These are phyloP conservation scores for Menidia menidia DNA, from an alignment of 2,797 vertebrate species.

Conservation along the genomic window DNA sequence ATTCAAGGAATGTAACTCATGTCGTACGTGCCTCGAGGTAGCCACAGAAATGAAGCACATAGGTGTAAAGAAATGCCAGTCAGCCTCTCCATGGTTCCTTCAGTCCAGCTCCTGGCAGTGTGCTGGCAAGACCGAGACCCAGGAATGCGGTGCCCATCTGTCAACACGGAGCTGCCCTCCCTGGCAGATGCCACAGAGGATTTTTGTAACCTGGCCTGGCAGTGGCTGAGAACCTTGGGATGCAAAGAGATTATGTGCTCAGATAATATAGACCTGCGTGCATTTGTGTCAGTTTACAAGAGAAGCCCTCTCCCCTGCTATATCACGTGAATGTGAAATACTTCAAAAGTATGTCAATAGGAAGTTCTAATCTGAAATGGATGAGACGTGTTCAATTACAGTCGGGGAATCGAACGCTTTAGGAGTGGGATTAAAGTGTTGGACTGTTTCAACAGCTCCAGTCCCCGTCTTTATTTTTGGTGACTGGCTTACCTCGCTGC, in stretches of 20 bases:
- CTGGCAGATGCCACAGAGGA: constrained; percentile 80
- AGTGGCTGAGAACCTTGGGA: constrained; percentile 44
- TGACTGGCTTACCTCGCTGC: no score
- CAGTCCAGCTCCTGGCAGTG: constrained; percentile 73
- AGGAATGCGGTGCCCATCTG: constrained; percentile 86
- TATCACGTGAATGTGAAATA: constrained; percentile 1
- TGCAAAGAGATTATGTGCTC: constrained; percentile 54
- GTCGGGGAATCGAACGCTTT: background rate
- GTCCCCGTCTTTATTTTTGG: background rate
- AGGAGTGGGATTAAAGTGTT: background rate
- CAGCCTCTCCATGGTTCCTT: constrained; percentile 68
- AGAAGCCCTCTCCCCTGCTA: constrained; percentile 1
- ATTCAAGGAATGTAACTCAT: constrained; percentile 77
- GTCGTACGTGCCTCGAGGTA: constrained; percentile 81
- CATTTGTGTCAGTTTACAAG: constrained; percentile 19
- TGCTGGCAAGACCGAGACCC: constrained; percentile 69
- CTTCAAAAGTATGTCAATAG: constrained; percentile 4
- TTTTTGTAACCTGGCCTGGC: constrained; percentile 82
- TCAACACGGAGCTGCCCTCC: constrained; percentile 80
- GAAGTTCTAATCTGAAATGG: background rate
- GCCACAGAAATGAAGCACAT: constrained; percentile 84
- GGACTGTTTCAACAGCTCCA: background rate
- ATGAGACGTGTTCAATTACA: background rate
- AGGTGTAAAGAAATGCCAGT: constrained; percentile 85
- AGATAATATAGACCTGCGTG: constrained; percentile 49